These are phyloP conservation scores for Bugula neritina DNA, from an alignment of 2,888 invertebrate species.

Conservation along the genomic window DNA sequence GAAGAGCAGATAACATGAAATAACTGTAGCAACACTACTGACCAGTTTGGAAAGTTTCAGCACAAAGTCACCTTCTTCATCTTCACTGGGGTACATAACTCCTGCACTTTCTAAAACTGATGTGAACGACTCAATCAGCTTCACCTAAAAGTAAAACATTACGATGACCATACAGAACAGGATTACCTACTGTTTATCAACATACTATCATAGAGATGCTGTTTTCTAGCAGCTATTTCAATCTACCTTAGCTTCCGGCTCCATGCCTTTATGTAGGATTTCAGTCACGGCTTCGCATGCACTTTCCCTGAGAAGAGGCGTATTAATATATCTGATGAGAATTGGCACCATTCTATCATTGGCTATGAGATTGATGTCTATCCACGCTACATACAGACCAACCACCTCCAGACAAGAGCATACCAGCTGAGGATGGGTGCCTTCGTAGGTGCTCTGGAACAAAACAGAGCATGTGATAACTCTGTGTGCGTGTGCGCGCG, in stretches of 20 bases:
- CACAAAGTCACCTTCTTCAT: slow-evolving; percentile 56
- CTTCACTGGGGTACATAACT: slow-evolving; percentile 51
- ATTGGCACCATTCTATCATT: slow-evolving; percentile 58
- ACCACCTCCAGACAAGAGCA: slow-evolving; percentile 57
- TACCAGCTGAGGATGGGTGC: slow-evolving; percentile 48
- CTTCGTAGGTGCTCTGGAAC: slow-evolving; percentile 54
- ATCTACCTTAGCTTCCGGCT: slow-evolving; percentile 55
- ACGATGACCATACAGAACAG: background rate
- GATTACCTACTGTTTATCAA: no score
- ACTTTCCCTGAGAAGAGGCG: slow-evolving; percentile 52
- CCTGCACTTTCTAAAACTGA: slow-evolving; percentile 52
- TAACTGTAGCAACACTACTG: no score
- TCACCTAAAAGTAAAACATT: slow-evolving; percentile 35
- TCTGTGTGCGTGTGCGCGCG: no score
- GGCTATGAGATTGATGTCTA: slow-evolving; percentile 59
- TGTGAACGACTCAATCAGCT: slow-evolving; percentile 56
- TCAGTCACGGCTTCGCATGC: slow-evolving; percentile 58
- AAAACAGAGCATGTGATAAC: no score
- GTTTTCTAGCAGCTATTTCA: no score
- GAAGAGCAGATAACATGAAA: no score
- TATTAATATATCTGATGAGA: slow-evolving; percentile 54
- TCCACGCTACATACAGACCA: slow-evolving; percentile 60
- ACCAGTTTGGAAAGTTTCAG: slow-evolving; percentile 56
- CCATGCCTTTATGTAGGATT: slow-evolving; percentile 60
- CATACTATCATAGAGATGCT: no score